Base-by-base conservation (phyloP, 2,888 invertebrate species). In the Cheilosia variabilis region DNA sequence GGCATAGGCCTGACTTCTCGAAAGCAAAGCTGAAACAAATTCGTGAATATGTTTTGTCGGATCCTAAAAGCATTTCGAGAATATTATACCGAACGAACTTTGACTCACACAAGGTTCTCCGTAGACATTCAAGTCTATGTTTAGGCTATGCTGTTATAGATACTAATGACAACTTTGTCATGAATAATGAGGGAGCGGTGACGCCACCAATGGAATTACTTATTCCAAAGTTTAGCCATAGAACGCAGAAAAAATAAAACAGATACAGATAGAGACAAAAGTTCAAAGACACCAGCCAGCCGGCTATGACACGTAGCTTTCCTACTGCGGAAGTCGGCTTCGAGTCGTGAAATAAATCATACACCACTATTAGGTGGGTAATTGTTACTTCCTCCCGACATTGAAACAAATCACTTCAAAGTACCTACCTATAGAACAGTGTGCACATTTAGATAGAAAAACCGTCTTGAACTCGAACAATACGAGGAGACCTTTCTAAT, bases 271-370 rank as follows among this genome's bases (percentile, higher is more conserved):
- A 55, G 22, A 43, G 55, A 22, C 19, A 10, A 53, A 62, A 72
- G 72, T 62, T 72, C 52, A 62, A 72, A 60, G 72, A 58, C 58
- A 19, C 27, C 37, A 37, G n/a, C 37, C 37, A 41, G 15, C n/a
- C 60, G 19, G 22, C 50, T 10, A 50, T 22, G 24, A 45, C 73
- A 73, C 73, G 73, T 55, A 66, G 13, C 53, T 52, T 53, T 57
- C 24, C 13, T 19, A 37, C 55, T 37, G 47, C 75, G 75, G 75
- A 75, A 65, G 75, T 65, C 47, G 15, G 24, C 6, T 37, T 37
- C 5, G 43, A 47, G 34, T 63, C 63, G 22, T 75, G 19, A 75
- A 75, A 75, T 75, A 65, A 57, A 63, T 73, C 63, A 55, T 62
- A 65, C 17, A 47, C 55, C 53, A 47, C 47, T 57, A 47, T 50